Base-by-base conservation (phyloP, 1,140 invertebrate species). In the Zaprionus inermis region DNA sequence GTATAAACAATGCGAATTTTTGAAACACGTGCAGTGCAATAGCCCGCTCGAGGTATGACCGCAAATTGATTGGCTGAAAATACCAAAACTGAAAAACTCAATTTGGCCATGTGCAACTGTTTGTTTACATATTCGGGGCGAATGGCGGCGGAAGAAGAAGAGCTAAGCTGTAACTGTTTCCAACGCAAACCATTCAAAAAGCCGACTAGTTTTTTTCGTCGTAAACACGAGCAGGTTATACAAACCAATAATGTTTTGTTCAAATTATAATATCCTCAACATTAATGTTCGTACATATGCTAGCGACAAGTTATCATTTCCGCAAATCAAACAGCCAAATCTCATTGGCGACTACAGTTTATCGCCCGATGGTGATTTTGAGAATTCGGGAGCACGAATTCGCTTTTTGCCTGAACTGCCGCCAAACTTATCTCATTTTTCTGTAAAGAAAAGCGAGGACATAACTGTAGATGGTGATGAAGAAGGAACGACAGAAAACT, bases 21-120 rank as follows among this genome's bases (percentile, higher is more conserved):
- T 69, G 52, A 82, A 86, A 84, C 83, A 86, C 84, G 83, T 86
- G 83, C 84, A 76, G 49, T 65, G 63, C 30, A 60, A 34, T 36
- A n/a, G 36, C 49, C n/a, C 55, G 49, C 59, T 69, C 69, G 51
- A 41, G 63, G 69, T 58, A 22, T 28, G 41, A 54, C 66, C 72
- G 58, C 12, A 34, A 5, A 11, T 5, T 0, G 5, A 14, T 9
- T 11, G 16, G 6, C 10, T 3, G 9, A 63, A 58, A 70, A 63
- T 58, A 36, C 51, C 22, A 61, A 55, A 38, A 18, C 3, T 16
- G 0, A 41, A 71, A 36, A 36, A 18, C 20, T 22, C 20, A 18
- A 46, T 20, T 36, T 49, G 11, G 11, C 7, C 11, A 54, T 22
- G 18, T 49, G 12, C 59, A 57, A 51, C 52, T 12, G 38, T 73